These are phyloP conservation scores for Steatocranus sp. DNA, from an alignment of 2,797 vertebrate species.

Conservation along the genomic window DNA sequence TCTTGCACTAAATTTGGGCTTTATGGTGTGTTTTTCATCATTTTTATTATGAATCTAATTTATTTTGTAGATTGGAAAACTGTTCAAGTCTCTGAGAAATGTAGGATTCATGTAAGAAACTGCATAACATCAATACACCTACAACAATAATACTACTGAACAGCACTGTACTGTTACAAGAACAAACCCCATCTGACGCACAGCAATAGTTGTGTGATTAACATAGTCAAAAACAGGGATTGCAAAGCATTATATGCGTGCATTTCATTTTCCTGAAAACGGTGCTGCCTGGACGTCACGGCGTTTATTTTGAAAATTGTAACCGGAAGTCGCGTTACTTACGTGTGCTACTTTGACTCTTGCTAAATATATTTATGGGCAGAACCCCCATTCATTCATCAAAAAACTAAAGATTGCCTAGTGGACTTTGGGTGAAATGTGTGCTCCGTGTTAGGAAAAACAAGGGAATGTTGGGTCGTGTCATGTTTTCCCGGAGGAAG, in stretches of 20 bases:
- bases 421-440: background rate
- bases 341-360: background rate
- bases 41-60: background rate
- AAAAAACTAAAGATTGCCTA: background rate
- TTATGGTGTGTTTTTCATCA: background rate
- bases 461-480: background rate
- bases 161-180: background rate
- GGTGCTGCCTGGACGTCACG: background rate
- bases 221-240: background rate
- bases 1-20: background rate
- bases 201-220: background rate
- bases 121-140: background rate
- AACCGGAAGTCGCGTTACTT: constrained; percentile 3
- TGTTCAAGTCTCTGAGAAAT: background rate
- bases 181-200: background rate
- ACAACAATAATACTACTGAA: background rate
- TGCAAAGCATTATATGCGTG: background rate
- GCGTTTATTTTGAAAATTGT: constrained; percentile 51
- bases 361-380: background rate
- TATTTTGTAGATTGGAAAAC: background rate
- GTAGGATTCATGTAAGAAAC: background rate
- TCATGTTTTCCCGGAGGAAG: constrained; percentile 10
- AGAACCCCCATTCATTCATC: constrained; percentile 55
- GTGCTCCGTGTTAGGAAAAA: background rate
- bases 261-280: background rate